Percentiles rank a stretch among this genome's conserved stretches.
Evolutionary conservation across 2,888 invertebrate genomes (phyloP).

Genomic region (Hipparchia sbordonii): DNA sequence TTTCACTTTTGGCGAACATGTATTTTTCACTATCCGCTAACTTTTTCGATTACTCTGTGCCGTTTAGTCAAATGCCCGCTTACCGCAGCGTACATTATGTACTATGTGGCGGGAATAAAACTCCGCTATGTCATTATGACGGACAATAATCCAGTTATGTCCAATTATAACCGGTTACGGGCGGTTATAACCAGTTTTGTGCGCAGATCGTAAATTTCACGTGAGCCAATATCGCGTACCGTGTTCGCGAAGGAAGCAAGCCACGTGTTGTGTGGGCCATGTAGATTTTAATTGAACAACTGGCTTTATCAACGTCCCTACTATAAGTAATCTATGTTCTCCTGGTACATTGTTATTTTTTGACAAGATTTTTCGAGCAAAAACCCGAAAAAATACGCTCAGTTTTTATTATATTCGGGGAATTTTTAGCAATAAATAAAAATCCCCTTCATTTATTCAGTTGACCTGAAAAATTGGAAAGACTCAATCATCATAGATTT

Average conservation of each 20-base stretch:
- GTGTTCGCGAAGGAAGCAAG: slow-evolving; percentile 47
- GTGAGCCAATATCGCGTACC: slow-evolving; percentile 64
- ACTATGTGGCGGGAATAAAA: slow-evolving; percentile 37
- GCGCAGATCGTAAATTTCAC: slow-evolving; percentile 66
- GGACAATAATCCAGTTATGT: slow-evolving; percentile 60
- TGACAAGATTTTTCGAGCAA: not conserved
- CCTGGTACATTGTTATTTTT: slow-evolving; percentile 24
- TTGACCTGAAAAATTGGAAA: no score
- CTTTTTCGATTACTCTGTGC: slow-evolving; percentile 1
- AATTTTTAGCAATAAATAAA: not conserved
- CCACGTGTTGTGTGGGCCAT: slow-evolving; percentile 50
- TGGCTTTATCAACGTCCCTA: slow-evolving; percentile 42
- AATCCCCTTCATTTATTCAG: no score
- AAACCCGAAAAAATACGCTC: not conserved
- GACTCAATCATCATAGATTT: no score
- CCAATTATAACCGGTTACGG: slow-evolving; percentile 61
- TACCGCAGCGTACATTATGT: slow-evolving; percentile 34
- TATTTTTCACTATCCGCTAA: not conserved
- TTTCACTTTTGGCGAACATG: not conserved
- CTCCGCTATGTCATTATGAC: slow-evolving; percentile 41
- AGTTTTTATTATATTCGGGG: not conserved
- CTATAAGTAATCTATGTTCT: slow-evolving; percentile 33
- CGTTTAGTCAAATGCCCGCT: slow-evolving; percentile 40
- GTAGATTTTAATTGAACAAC: slow-evolving; percentile 66
- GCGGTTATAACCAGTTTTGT: slow-evolving; percentile 49